These are phyloP conservation scores for Lacanobia wlatinum DNA, from an alignment of 2,888 invertebrate genomes.

Conservation along the genomic window DNA sequence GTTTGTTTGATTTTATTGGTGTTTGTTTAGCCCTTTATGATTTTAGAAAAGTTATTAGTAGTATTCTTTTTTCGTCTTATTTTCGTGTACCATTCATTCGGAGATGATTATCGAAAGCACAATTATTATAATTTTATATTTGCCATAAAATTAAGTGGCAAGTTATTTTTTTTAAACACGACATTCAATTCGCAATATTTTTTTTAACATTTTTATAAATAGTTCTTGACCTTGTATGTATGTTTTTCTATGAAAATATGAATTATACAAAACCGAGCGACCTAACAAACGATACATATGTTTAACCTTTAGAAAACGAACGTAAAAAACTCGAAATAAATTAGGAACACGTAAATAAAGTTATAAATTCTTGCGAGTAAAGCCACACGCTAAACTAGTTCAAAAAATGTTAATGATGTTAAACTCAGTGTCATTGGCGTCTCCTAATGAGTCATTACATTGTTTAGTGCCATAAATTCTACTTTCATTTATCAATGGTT, in stretches of 20 bases:
- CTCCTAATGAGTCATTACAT: conserved; percentile 38
- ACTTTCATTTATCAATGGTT: neutral
- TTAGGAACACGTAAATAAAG: neutral
- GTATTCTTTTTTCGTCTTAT: neutral
- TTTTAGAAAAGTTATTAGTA: conserved; percentile 43
- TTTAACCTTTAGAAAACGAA: neutral
- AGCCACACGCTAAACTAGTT: neutral
- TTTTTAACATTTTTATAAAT: neutral
- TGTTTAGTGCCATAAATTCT: neutral
- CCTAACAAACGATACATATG: neutral
- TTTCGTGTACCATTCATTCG: neutral
- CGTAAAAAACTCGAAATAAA: neutral
- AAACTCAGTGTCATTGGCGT: conserved; percentile 47
- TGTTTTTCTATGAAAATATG: neutral
- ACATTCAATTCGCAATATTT: neutral
- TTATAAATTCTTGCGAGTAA: neutral
- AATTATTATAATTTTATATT: neutral
- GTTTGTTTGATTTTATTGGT: conserved; percentile 69
- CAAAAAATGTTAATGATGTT: conserved; percentile 27
- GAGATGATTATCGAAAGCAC: neutral
- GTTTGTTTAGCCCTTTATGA: conserved; percentile 62
- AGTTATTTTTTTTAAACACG: neutral
- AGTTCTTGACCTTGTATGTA: neutral
- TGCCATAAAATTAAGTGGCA: neutral
- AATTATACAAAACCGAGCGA: neutral